A percentile compares a stretch with the other conserved stretches of the same genome.
phyloP scores from a whole-genome alignment of 2,888 invertebrate genomes.

The Pyrrhosoma nymphula region DNA sequence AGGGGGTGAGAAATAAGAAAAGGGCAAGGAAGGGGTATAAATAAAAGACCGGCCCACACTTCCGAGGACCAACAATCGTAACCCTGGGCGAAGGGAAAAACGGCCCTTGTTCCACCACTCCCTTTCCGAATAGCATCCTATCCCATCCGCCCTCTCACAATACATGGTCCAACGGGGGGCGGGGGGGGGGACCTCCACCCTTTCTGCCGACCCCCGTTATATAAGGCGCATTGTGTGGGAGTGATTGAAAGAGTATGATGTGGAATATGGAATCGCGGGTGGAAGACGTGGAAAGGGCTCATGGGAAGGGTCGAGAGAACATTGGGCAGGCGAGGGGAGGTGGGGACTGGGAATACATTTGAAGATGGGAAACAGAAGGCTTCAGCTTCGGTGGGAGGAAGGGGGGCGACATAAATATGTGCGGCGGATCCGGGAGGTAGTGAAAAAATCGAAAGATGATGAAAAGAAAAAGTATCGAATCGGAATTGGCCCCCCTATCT shows the following conservation, averaged over 20 bases:
- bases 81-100: slow-evolving; percentile 37
- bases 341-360: background rate
- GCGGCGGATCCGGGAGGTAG: slow-evolving; percentile 19
- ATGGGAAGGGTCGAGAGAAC: background rate
- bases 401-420: slow-evolving; percentile 23
- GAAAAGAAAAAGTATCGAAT: slow-evolving; percentile 38
- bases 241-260: slow-evolving; percentile 48
- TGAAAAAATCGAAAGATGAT: slow-evolving; percentile 18
- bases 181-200: too few species aligned
- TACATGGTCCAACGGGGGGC: background rate
- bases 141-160: background rate
- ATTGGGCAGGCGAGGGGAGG: background rate
- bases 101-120: background rate
- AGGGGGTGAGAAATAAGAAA: background rate
- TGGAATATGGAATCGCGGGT: slow-evolving; percentile 51
- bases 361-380: slow-evolving; percentile 30
- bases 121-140: background rate
- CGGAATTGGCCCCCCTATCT: background rate
- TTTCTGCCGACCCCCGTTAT: slow-evolving; percentile 21
- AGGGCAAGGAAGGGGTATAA: background rate
- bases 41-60: slow-evolving; percentile 25
- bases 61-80: background rate
- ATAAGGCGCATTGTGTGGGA: slow-evolving; percentile 53
- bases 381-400: background rate
- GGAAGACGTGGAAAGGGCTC: background rate